phyloP scores from a whole-genome alignment of 2,797 vertebrate genomes.

The Mionectes olivaceus region DNA sequence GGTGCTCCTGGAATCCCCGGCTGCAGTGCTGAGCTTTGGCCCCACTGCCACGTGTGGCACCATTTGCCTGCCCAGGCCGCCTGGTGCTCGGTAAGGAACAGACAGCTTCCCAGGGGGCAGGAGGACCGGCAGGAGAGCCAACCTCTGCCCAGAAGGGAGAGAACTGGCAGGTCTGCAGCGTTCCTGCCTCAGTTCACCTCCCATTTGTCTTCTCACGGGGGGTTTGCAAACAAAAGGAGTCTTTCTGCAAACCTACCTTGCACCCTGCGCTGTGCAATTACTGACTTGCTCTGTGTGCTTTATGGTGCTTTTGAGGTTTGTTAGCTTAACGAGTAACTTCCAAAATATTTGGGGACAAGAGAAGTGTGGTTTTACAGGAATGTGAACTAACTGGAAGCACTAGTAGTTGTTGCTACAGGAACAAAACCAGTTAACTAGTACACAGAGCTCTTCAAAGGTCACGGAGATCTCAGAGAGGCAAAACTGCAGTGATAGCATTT shows the following conservation, averaged over 20 bases:
- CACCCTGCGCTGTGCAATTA: background rate
- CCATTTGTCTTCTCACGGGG: background rate
- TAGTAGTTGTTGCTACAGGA: constrained; percentile 44
- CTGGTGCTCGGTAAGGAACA: fast-evolving
- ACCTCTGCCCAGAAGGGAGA: background rate
- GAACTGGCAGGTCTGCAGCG: background rate
- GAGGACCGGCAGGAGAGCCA: fast-evolving
- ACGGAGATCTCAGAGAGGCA: background rate
- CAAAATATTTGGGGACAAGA: constrained; percentile 39
- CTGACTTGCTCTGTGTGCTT: constrained; percentile 24
- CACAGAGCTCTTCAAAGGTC: constrained; percentile 34
- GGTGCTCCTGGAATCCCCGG: background rate
- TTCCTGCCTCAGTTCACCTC: constrained; percentile 24
- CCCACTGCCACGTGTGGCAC: fast-evolving
- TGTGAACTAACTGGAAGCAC: constrained; percentile 47
- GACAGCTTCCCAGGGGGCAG: background rate
- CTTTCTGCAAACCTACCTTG: background rate
- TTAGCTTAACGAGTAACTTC: constrained; percentile 41
- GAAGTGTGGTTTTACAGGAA: constrained; percentile 56
- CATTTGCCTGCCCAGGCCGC: fast-evolving
- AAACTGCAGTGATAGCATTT: constrained; percentile 21
- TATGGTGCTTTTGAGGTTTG: constrained; percentile 22
- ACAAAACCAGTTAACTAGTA: constrained; percentile 30
- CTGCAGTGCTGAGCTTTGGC: fast-evolving
- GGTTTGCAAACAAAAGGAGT: background rate